Evolutionary conservation across 2,797 vertebrate genomes (phyloP).

Genomic region (Petrocephalus sullivani): DNA sequence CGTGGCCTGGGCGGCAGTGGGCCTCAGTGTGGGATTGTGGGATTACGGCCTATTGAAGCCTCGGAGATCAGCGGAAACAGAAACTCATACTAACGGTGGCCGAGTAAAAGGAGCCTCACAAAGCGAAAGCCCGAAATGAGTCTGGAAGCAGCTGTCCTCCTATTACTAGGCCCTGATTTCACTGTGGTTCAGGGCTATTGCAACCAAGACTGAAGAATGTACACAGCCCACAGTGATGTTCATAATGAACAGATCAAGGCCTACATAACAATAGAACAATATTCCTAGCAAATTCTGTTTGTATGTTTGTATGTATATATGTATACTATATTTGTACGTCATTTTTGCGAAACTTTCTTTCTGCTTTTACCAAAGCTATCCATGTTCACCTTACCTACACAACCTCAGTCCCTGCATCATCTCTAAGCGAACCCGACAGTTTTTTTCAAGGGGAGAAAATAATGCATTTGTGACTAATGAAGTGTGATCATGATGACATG

Average conservation of each 20-base stretch:
- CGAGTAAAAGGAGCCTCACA: background rate
- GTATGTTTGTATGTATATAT: background rate
- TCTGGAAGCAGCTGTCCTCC: background rate
- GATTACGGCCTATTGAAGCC: background rate
- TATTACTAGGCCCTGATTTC: background rate
- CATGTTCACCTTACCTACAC: background rate
- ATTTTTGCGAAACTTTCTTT: background rate
- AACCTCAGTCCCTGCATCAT: background rate
- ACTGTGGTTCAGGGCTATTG: background rate
- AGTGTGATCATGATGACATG: background rate
- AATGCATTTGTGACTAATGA: background rate
- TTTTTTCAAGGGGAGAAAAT: background rate
- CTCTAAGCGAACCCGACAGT: background rate
- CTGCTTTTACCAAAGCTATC: background rate
- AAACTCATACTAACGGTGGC: background rate
- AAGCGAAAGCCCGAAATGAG: background rate
- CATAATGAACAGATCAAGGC: background rate
- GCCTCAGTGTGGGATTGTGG: background rate
- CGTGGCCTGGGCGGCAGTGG: background rate
- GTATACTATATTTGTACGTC: background rate
- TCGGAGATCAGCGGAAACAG: background rate
- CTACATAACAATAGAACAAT: background rate
- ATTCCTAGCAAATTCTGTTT: background rate
- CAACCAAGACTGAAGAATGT: background rate
- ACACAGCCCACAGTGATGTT: background rate